phyloP scores from a whole-genome alignment of 1,140 invertebrate species.

The Ladona fulva region DNA sequence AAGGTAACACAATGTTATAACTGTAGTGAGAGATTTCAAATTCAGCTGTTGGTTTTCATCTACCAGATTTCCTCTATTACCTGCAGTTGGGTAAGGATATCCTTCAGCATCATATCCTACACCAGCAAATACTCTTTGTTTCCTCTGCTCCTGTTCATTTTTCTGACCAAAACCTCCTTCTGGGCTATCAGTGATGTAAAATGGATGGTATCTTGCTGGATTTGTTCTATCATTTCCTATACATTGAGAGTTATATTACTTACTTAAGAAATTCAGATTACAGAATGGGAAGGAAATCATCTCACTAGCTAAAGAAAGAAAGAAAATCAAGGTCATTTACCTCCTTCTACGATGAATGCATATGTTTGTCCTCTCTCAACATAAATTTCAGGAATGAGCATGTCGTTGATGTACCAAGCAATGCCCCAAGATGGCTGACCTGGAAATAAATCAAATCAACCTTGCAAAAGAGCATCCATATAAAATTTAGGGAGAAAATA shows the following conservation, averaged over 20 bases:
- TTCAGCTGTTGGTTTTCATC: too few species aligned
- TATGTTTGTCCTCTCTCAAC: constrained; percentile 84
- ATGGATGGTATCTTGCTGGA: constrained; percentile 73
- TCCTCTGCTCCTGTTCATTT: constrained; percentile 51
- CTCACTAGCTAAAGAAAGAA: background rate
- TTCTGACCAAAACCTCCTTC: constrained; percentile 79
- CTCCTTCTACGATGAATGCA: constrained; percentile 76
- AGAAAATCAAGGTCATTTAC: constrained; percentile 35
- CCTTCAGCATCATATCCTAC: constrained; percentile 63
- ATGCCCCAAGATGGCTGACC: constrained; percentile 77
- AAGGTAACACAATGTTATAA: too few species aligned
- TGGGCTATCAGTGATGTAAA: constrained; percentile 81
- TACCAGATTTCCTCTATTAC: constrained; percentile 32
- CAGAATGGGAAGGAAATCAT: background rate
- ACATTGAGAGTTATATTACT: background rate
- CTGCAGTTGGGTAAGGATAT: constrained; percentile 67
- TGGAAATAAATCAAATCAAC: constrained; percentile 28
- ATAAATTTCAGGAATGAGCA: constrained; percentile 79
- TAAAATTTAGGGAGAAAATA: too few species aligned
- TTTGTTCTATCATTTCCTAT: constrained; percentile 40
- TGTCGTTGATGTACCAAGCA: constrained; percentile 89
- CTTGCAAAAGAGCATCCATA: background rate
- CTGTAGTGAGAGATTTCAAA: too few species aligned
- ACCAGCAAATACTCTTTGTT: constrained; percentile 69
- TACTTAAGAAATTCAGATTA: constrained; percentile 13